Evolutionary conservation across 2,888 invertebrate genomes (phyloP).

Genomic region (Drosophila testacea): DNA sequence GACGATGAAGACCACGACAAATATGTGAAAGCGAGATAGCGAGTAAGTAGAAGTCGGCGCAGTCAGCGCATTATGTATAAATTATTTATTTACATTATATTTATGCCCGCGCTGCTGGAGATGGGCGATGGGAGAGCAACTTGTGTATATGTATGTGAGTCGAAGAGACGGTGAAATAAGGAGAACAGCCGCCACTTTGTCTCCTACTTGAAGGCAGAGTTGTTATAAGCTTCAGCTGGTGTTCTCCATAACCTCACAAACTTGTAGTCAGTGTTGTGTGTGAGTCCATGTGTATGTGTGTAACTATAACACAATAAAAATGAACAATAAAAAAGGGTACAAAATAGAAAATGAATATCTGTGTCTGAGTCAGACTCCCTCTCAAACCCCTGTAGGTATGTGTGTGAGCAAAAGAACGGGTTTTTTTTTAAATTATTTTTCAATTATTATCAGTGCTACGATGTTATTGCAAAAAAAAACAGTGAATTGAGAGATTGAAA

Average conservation of each 20-base stretch:
- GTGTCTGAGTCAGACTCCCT: neutral
- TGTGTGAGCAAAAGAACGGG: neutral
- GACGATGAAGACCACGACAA: conserved; percentile 3
- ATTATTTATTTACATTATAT: conserved; percentile 80
- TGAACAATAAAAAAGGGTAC: conserved; percentile 26
- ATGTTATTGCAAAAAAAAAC: neutral
- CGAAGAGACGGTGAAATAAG: conserved; percentile 23
- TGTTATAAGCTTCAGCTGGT: conserved; percentile 24
- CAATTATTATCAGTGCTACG: neutral
- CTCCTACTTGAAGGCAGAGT: conserved; percentile 41
- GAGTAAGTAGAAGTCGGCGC: conserved; percentile 40
- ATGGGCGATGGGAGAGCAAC: neutral
- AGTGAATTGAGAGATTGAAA: neutral
- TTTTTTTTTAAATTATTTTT: conserved; percentile 2
- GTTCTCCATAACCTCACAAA: conserved; percentile 10
- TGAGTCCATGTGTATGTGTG: conserved; percentile 16
- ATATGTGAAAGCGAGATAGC: conserved; percentile 50
- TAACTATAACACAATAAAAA: conserved; percentile 38
- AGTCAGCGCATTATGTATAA: conserved; percentile 74
- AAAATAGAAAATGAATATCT: conserved; percentile 1
- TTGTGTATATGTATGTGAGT: neutral
- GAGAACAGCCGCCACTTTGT: conserved; percentile 51
- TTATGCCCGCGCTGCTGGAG: conserved; percentile 39
- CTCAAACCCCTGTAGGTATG: neutral
- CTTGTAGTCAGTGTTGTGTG: neutral